phyloP scores from a whole-genome alignment of 2,113 vertebrate species.

The Bostrychus sinensis region DNA sequence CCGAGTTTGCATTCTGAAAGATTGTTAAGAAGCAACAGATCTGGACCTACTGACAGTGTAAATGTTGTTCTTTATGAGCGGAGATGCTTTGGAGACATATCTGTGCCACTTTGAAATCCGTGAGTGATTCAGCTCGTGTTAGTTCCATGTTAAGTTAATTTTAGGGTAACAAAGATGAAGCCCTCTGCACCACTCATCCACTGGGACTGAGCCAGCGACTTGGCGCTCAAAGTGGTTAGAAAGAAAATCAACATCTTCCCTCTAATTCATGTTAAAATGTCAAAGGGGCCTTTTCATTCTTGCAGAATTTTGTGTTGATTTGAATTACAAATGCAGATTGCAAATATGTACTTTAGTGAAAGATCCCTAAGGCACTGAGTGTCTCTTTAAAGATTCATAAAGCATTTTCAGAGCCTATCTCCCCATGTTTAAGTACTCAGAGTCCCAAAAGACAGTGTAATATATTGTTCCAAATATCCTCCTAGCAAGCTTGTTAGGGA shows the following conservation, averaged over 20 bases:
- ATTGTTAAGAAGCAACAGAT: constrained; percentile 7
- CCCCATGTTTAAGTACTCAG: constrained; percentile 42
- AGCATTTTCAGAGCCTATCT: constrained; percentile 57
- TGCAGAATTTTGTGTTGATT: constrained; percentile 54
- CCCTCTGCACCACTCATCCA: constrained; percentile 13
- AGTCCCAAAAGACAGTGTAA: constrained; percentile 54
- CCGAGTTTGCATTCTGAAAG: constrained; percentile 31
- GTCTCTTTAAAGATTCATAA: constrained; percentile 66
- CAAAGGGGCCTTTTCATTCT: constrained; percentile 42
- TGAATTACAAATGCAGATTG: constrained; percentile 68
- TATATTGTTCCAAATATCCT: constrained; percentile 61
- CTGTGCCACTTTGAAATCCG: constrained; percentile 1
- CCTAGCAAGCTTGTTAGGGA: constrained; percentile 62
- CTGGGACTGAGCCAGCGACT: constrained; percentile 30
- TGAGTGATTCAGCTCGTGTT: constrained; percentile 46
- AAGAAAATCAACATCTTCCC: constrained; percentile 37
- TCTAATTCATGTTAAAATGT: constrained; percentile 32
- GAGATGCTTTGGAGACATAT: constrained; percentile 7
- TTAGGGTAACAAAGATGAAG: constrained; percentile 27
- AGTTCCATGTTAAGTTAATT: constrained; percentile 27
- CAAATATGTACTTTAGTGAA: constrained; percentile 55
- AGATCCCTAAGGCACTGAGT: constrained; percentile 51
- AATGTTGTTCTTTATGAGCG: constrained; percentile 1
- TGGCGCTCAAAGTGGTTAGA: constrained; percentile 13
- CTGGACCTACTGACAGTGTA: constrained; percentile 22